A percentile compares a stretch with the other conserved stretches of the same genome.
Evolutionary conservation across 1,140 invertebrate species (phyloP).

Genomic region (Calliphora vicina): DNA sequence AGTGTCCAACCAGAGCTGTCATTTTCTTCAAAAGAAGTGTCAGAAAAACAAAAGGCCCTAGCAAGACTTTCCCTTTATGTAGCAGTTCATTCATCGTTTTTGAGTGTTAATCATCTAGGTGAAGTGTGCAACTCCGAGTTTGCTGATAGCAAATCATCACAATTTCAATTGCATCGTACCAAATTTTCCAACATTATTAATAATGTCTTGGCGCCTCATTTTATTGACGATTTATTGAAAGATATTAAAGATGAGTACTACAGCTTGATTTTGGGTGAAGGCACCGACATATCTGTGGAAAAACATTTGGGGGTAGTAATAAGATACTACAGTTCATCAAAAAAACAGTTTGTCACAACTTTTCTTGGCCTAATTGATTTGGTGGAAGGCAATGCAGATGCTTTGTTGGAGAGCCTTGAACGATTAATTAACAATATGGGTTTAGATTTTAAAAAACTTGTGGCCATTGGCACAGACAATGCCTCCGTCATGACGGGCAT

Average conservation of each 20-base stretch:
- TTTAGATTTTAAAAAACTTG: not conserved
- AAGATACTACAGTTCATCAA: not conserved
- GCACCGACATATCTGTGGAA: not conserved
- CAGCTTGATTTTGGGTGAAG: slow-evolving; percentile 8
- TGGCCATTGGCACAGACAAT: slow-evolving; percentile 12
- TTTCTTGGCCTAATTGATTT: not conserved
- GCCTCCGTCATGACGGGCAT: not conserved
- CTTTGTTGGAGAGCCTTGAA: not conserved
- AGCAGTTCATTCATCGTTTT: not conserved
- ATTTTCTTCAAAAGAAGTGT: not conserved
- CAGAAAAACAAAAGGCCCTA: not conserved
- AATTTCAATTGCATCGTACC: not conserved
- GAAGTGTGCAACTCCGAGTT: not conserved
- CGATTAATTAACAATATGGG: not conserved
- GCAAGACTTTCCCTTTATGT: slow-evolving; percentile 19
- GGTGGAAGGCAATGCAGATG: not conserved
- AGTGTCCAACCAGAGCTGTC: not conserved
- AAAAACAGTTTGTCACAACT: not conserved
- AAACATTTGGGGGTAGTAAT: not conserved
- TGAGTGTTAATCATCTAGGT: not conserved
- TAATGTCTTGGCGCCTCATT: not conserved
- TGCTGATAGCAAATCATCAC: not conserved
- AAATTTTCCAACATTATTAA: not conserved
- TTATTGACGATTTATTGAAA: not conserved
- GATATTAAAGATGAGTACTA: not conserved